Conservation (phyloP, 2,888 invertebrate genomes). For the Archips xylosteana region DNA sequence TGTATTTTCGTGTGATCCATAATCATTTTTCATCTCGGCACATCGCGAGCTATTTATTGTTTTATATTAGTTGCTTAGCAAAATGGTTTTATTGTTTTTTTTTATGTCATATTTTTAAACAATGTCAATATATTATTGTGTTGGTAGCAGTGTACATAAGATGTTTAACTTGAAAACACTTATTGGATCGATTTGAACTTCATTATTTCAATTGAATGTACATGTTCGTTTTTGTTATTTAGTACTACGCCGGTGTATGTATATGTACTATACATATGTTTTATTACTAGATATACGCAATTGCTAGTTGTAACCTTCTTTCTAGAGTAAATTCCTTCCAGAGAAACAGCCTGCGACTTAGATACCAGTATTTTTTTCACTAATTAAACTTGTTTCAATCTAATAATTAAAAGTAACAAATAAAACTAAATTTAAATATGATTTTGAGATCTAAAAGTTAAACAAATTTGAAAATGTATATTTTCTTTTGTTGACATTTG, state of each 20-base stretch:
- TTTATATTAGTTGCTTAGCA: slow-evolving; percentile 76
- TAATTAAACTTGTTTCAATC: too few species aligned
- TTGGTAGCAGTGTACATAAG: slow-evolving; percentile 80
- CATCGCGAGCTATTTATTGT: slow-evolving; percentile 66
- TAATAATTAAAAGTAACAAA: background rate
- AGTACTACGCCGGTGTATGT: slow-evolving; percentile 75
- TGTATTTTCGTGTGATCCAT: slow-evolving; percentile 11
- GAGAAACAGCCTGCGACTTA: slow-evolving; percentile 52
- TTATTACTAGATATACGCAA: slow-evolving; percentile 59
- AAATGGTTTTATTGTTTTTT: slow-evolving; percentile 67
- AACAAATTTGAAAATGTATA: background rate
- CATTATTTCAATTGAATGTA: slow-evolving; percentile 54
- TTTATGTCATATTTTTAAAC: slow-evolving; percentile 59
- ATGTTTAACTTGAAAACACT: slow-evolving; percentile 69
- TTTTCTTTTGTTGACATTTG: background rate
- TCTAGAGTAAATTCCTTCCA: slow-evolving; percentile 44
- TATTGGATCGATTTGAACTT: slow-evolving; percentile 39
- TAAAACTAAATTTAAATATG: background rate
- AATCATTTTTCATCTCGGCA: slow-evolving; percentile 48
- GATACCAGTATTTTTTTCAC: background rate
- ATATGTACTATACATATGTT: slow-evolving; percentile 68
- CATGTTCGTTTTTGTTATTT: slow-evolving; percentile 79
- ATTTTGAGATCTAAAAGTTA: background rate
- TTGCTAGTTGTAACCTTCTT: slow-evolving; percentile 54
- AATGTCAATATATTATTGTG: slow-evolving; percentile 67